Evolutionary conservation across 2,888 invertebrate species (phyloP).

Genomic region (Uloborus plumipes): DNA sequence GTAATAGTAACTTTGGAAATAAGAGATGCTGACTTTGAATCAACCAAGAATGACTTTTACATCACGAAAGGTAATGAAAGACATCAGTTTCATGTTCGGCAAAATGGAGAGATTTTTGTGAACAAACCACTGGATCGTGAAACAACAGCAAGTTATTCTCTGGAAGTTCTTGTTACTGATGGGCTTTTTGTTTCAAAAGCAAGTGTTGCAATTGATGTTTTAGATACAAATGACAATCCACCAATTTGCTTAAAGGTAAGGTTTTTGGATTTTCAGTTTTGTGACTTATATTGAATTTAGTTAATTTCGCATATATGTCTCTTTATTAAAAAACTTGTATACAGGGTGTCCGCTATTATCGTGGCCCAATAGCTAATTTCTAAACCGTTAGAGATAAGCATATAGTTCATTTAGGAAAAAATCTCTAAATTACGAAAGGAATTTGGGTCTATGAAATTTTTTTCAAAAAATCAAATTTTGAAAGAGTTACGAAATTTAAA

Average conservation of each 20-base stretch:
- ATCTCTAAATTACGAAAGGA: too few species aligned
- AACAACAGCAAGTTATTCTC: constrained; percentile 79
- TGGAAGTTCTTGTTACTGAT: constrained; percentile 91
- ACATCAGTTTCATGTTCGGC: constrained; percentile 88
- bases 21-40: constrained; percentile 74
- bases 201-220: constrained; percentile 80
- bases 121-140: constrained; percentile 89
- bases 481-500: too few species aligned
- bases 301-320: too few species aligned
- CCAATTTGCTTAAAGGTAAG: constrained; percentile 81
- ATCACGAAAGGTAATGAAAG: constrained; percentile 85
- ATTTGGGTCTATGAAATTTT: too few species aligned
- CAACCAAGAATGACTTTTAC: constrained; percentile 74
- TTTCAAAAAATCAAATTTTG: too few species aligned
- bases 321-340: too few species aligned
- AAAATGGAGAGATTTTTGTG: constrained; percentile 88
- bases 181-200: constrained; percentile 88
- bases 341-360: too few species aligned
- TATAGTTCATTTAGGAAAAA: too few species aligned
- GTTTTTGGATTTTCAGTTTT: not conserved
- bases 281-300: not conserved
- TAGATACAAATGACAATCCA: constrained; percentile 92
- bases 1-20: constrained; percentile 79
- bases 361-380: too few species aligned
- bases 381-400: too few species aligned